These are phyloP conservation scores for Drosophila ironensis DNA, from an alignment of 1,140 invertebrate species.

Conservation along the genomic window DNA sequence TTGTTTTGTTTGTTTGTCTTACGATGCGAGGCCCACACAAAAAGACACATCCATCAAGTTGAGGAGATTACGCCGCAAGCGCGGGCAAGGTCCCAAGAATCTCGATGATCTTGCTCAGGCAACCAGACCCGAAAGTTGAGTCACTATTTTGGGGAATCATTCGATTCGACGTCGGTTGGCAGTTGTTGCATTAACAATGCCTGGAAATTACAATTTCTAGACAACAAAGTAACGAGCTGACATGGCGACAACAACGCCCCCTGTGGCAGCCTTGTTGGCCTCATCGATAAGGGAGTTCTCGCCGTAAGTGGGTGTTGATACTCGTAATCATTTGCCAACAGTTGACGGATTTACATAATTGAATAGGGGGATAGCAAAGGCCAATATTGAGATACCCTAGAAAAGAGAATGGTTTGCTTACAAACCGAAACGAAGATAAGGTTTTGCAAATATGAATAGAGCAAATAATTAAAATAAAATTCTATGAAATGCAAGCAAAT, in stretches of 20 bases:
- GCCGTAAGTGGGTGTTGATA: constrained; percentile 30
- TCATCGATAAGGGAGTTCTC: constrained; percentile 25
- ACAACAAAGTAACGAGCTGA: constrained; percentile 45
- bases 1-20: background rate
- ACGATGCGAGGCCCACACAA: constrained; percentile 41
- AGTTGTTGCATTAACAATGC: constrained; percentile 18
- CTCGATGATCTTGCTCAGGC: constrained; percentile 11
- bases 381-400: background rate
- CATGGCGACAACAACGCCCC: constrained; percentile 11
- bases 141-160: background rate
- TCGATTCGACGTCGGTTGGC: background rate
- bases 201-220: constrained; percentile 17
- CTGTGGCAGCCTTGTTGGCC: constrained; percentile 17
- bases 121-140: background rate
- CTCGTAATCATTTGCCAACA: constrained; percentile 23
- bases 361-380: background rate
- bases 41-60: constrained; percentile 43
- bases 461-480: no score
- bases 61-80: constrained; percentile 45
- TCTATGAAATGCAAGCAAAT: no score
- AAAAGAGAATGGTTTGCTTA: no score
- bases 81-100: constrained; percentile 27
- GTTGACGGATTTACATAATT: constrained; percentile 12
- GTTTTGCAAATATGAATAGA: no score
- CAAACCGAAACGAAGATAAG: no score